Base-by-base conservation (phyloP, 2,113 vertebrate genomes). In the Meleagris gallopavo region DNA sequence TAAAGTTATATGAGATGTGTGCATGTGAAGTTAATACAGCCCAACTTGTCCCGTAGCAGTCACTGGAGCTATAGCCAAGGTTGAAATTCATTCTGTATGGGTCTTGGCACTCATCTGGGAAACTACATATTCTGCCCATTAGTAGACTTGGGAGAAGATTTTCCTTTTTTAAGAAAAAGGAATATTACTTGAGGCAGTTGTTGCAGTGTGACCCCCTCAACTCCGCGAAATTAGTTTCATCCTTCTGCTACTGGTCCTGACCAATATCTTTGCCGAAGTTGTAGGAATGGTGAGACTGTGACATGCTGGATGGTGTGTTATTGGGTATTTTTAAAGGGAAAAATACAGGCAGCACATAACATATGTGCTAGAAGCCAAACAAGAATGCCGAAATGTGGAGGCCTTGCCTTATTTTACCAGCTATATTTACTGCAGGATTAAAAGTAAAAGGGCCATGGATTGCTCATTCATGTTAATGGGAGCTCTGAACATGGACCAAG, bases 221-320 rank as follows among this genome's bases (percentile, higher is more conserved):
- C 69, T 93, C 60, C 83, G 58, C 64, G 61, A 79, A 54, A 8
- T 61, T 54, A 77, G 89, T 91, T 93, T 45, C 80, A 88, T 48
- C 65, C 70, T 91, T 89, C 87, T 3, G 0, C 65, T 81, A 71
- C 69, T 90, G 88, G 83, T 94, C 80, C 86, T 77, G 76, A 77
- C 83, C 80, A 48, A 24, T 93, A 75, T 79, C 32, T 95, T 85
- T 91, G 79, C 72, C 86, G 83, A 90, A 86, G 61, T 54, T 71
- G 70, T 86, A 78, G 88, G 77, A 95, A 69, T 81, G 73, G 88
- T 86, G 93, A 95, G 90, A 77, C 78, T 91, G 85, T 86, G 83
- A 95, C 83, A 83, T 90, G 88, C 88, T 92, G 94, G 93, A 90
- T 90, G 77, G 80, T 84, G 88, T 75, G 74, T 64, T 90, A 29